phyloP scores from a whole-genome alignment of 2,797 vertebrate genomes.

The Atherinosoma microstoma region DNA sequence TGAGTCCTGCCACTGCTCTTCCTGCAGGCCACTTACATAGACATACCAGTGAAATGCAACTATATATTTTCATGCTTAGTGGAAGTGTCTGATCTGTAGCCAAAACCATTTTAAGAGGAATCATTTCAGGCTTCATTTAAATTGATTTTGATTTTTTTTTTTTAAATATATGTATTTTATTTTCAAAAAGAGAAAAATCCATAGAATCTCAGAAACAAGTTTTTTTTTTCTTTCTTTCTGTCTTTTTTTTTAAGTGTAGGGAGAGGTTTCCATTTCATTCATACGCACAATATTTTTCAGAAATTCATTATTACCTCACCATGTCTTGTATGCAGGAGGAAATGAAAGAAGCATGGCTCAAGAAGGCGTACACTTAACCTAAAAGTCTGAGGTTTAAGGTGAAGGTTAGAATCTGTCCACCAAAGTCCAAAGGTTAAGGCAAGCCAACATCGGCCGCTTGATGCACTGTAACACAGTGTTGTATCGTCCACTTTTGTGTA shows the following conservation, averaged over 20 bases:
- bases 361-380: slow-evolving; percentile 5
- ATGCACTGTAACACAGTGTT: slow-evolving; percentile 4
- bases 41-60: slow-evolving; percentile 9
- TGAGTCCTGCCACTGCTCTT: slow-evolving; percentile 38
- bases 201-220: slow-evolving; percentile 20
- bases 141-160: slow-evolving; percentile 6
- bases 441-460: slow-evolving; percentile 16
- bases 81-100: slow-evolving; percentile 25
- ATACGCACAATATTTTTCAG: slow-evolving; percentile 21
- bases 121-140: slow-evolving; percentile 12
- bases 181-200: slow-evolving; percentile 14
- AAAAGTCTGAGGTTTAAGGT: background rate
- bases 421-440: slow-evolving; percentile 3
- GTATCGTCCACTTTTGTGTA: slow-evolving; percentile 13
- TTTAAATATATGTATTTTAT: background rate
- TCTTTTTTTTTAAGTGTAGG: background rate
- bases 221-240: background rate
- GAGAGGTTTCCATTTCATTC: slow-evolving; percentile 17
- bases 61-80: slow-evolving; percentile 10
- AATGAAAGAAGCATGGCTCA: slow-evolving; percentile 9
- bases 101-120: background rate
- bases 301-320: background rate
- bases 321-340: slow-evolving; percentile 13
- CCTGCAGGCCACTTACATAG: slow-evolving; percentile 25
- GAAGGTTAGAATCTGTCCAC: slow-evolving; percentile 15